Evolutionary conservation across 1,140 invertebrate genomes (phyloP).

Genomic region (Drosophila melanogaster): Release_6_plus_ISO1_MT NC_004354.4:3996501-3997000

Average conservation of each 20-base stretch:
- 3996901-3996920: conserved; percentile 85
- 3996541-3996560: neutral
- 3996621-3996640: too few species aligned
- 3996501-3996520: neutral
- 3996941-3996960: conserved; percentile 63
- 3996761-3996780: conserved; percentile 24
- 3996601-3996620: too few species aligned
- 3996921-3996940: conserved; percentile 84
- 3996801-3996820: conserved; percentile 32
- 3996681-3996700: neutral
- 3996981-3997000: conserved; percentile 71
- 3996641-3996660: neutral
- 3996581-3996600: neutral
- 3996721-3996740: neutral
- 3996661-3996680: neutral
- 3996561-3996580: neutral
- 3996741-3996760: conserved; percentile 21
- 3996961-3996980: conserved; percentile 33
- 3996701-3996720: neutral
- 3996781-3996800: conserved; percentile 14
- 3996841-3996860: conserved; percentile 25
- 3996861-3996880: conserved; percentile 15
- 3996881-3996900: conserved; percentile 81
- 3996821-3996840: conserved; percentile 51
- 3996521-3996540: neutral